Percentiles rank a stretch among this genome's conserved stretches.
phyloP scores from a whole-genome alignment of 2,797 vertebrate genomes.

The Apodemus agrarius region DNA sequence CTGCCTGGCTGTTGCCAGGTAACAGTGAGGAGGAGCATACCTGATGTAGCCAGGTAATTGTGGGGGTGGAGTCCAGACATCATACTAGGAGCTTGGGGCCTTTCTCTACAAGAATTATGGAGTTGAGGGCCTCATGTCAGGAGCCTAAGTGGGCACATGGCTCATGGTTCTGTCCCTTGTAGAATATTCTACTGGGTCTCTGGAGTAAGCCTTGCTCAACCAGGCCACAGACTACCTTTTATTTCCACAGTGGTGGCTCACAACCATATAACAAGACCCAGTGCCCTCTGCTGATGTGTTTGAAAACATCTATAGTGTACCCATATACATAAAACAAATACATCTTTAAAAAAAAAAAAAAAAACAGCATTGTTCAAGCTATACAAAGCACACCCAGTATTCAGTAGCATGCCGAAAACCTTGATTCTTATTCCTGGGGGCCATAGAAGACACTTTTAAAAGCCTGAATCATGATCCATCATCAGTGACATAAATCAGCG shows the following conservation, averaged over 20 bases:
- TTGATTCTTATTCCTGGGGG: background rate
- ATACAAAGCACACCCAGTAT: background rate
- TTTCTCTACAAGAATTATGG: too few species aligned
- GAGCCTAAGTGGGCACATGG: too few species aligned
- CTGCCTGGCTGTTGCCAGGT: too few species aligned
- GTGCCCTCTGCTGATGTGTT: background rate
- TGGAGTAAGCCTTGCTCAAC: too few species aligned
- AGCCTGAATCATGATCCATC: background rate
- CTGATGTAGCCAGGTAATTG: too few species aligned
- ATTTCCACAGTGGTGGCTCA: background rate
- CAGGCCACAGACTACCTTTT: too few species aligned
- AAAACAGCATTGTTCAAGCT: background rate
- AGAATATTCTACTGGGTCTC: too few species aligned
- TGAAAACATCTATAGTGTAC: background rate
- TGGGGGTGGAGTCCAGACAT: too few species aligned
- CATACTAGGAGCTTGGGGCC: too few species aligned
- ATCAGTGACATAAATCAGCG: background rate
- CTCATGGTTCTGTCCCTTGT: too few species aligned
- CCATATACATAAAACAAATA: background rate
- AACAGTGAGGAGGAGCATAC: too few species aligned
- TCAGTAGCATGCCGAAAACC: background rate
- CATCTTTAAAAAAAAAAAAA: background rate
- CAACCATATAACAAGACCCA: background rate
- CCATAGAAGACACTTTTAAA: background rate
- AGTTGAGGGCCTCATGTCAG: too few species aligned